Conservation (phyloP, 2,797 vertebrate species). For the Hyperoplus lanceolatus region DNA sequence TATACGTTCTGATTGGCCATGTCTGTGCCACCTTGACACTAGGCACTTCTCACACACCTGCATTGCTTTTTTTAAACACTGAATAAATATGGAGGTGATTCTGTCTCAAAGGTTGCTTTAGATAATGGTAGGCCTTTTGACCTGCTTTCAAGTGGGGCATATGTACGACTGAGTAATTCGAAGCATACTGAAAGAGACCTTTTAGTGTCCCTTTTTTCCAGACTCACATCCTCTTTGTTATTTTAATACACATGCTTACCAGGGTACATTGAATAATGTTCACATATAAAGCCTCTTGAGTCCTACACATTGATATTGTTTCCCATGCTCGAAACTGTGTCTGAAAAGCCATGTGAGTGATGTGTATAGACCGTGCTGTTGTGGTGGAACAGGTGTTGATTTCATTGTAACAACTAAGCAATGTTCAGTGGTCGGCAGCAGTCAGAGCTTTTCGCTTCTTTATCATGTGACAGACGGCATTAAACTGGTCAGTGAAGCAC, state of each 20-base stretch:
- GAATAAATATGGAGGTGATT: not conserved
- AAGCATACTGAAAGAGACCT: not conserved
- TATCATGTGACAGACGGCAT: constrained; percentile 39
- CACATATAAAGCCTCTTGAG: not conserved
- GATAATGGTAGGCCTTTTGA: not conserved
- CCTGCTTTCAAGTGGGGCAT: not conserved
- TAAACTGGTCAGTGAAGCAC: constrained; percentile 38
- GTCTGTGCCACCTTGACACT: not conserved
- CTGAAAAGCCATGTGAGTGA: constrained; percentile 1
- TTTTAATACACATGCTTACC: not conserved
- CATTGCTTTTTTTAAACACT: not conserved
- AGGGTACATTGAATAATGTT: not conserved
- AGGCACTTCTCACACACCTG: too few relatives aligned
- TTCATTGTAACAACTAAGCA: constrained; percentile 24
- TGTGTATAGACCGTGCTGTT: constrained; percentile 27
- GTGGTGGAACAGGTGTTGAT: constrained; percentile 24
- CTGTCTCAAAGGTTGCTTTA: not conserved
- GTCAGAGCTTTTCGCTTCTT: constrained; percentile 27
- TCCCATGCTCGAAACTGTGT: not conserved
- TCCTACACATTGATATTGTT: not conserved
- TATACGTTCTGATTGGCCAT: not conserved
- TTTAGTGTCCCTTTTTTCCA: not conserved
- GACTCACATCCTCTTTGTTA: not conserved
- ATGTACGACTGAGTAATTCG: not conserved
- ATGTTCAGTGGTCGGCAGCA: constrained; percentile 20